Percentiles rank a stretch among this genome's conserved stretches.
Evolutionary conservation across 1,140 invertebrate genomes (phyloP).

Genomic region (Diorhabda elongata): DNA sequence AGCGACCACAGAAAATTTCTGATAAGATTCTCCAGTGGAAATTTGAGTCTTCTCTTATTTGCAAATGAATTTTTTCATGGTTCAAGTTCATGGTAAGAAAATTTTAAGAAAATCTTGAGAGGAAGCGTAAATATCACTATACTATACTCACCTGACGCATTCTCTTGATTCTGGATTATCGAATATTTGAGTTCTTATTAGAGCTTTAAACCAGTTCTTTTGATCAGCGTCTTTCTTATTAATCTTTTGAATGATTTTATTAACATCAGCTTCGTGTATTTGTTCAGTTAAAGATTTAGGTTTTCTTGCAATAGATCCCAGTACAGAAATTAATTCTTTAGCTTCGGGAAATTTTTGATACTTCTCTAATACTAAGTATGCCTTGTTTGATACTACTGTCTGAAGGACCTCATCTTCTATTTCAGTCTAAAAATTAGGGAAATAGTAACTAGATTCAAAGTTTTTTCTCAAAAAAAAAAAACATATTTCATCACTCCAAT

Average conservation of each 20-base stretch:
- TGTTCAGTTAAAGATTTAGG: constrained; percentile 38
- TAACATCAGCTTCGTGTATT: constrained; percentile 34
- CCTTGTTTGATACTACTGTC: constrained; percentile 32
- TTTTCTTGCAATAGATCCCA: constrained; percentile 39
- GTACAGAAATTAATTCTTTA: constrained; percentile 33
- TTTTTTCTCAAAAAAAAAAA: neutral
- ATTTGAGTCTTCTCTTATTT: no score
- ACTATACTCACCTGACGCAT: constrained; percentile 28
- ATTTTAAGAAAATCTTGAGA: no score
- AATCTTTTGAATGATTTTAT: constrained; percentile 36
- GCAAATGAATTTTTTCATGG: no score
- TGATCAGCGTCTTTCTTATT: constrained; percentile 36
- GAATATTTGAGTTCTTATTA: constrained; percentile 37
- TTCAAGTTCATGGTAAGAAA: no score
- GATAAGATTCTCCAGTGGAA: no score
- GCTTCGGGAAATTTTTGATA: constrained; percentile 38
- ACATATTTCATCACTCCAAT: neutral
- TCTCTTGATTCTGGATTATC: constrained; percentile 28
- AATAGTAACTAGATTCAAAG: neutral
- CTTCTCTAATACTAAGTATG: constrained; percentile 37
- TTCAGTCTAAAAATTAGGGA: constrained; percentile 29
- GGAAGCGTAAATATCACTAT: no score
- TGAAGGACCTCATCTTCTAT: constrained; percentile 34
- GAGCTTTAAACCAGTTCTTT: constrained; percentile 39
- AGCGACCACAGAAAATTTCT: no score